Conservation (phyloP, 2,888 invertebrate species). For the Neoascia interrupta region DNA sequence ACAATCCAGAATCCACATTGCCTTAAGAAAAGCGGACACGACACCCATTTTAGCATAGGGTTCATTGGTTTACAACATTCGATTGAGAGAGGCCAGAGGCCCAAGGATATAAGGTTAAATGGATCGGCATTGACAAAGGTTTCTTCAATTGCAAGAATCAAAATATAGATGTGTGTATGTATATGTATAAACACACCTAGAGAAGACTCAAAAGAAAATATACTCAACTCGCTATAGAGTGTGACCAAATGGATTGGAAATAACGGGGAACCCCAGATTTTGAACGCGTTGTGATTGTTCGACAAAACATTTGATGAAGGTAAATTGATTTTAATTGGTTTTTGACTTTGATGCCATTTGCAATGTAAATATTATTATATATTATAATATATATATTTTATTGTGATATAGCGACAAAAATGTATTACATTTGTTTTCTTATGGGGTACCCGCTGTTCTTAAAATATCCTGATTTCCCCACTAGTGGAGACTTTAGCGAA, state of each 20-base stretch:
- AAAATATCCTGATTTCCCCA: too few species aligned
- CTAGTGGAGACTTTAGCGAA: too few species aligned
- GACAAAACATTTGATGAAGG: constrained; percentile 19
- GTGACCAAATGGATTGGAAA: constrained; percentile 21
- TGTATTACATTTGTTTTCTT: too few species aligned
- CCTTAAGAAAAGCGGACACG: constrained; percentile 28
- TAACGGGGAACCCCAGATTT: neutral
- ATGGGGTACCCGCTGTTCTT: too few species aligned
- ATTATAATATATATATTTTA: too few species aligned
- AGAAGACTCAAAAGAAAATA: neutral
- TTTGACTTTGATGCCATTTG: neutral
- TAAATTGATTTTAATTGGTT: constrained; percentile 25
- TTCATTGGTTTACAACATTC: constrained; percentile 38
- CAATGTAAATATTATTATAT: too few species aligned
- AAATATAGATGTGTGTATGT: neutral
- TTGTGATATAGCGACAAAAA: too few species aligned
- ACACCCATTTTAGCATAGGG: constrained; percentile 13
- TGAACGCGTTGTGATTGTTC: constrained; percentile 5
- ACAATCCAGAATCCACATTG: constrained; percentile 22
- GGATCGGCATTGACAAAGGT: constrained; percentile 39
- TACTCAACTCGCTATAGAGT: constrained; percentile 22
- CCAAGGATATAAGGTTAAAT: constrained; percentile 54
- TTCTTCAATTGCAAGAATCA: neutral
- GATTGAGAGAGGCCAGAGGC: constrained; percentile 27
- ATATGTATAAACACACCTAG: too few species aligned